Evolutionary conservation across 2,113 vertebrate genomes (phyloP).

Genomic region (Nestor notabilis): DNA sequence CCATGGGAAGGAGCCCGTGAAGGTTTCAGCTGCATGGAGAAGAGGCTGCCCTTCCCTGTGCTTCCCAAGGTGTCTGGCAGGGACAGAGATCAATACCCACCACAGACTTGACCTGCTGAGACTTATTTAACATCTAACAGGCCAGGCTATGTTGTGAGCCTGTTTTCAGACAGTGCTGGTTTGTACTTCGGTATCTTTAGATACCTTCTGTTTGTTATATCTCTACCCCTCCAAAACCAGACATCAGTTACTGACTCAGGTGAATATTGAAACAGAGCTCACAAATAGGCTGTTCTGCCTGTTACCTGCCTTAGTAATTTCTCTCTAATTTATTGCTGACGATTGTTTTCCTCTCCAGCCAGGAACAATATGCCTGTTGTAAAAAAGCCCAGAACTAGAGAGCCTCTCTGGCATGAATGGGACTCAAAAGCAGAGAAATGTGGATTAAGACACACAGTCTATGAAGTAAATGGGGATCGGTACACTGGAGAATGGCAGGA

Average conservation of each 20-base stretch:
- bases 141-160: background rate
- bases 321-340: background rate
- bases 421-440: conserved; percentile 84
- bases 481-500: conserved; percentile 90
- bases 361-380: conserved; percentile 75
- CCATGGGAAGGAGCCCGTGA: background rate
- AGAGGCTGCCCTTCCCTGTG: background rate
- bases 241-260: background rate
- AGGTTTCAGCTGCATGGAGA: rapidly evolving
- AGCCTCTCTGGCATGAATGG: conserved; percentile 72
- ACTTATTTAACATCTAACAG: background rate
- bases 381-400: conserved; percentile 52
- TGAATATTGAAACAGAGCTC: background rate
- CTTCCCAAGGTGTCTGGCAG: background rate
- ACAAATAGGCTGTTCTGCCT: background rate
- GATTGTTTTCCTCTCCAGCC: conserved; percentile 9
- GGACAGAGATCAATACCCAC: background rate
- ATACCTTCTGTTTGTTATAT: background rate
- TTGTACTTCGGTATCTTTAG: background rate
- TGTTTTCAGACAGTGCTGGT: background rate
- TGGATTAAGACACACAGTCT: conserved; percentile 79
- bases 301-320: background rate
- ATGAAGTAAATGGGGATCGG: conserved; percentile 78
- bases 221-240: background rate
- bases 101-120: background rate